A percentile compares a stretch with the other conserved stretches of the same genome.
These are phyloP conservation scores for Microchirus variegatus DNA, from an alignment of 2,797 vertebrate species.

Conservation along the genomic window DNA sequence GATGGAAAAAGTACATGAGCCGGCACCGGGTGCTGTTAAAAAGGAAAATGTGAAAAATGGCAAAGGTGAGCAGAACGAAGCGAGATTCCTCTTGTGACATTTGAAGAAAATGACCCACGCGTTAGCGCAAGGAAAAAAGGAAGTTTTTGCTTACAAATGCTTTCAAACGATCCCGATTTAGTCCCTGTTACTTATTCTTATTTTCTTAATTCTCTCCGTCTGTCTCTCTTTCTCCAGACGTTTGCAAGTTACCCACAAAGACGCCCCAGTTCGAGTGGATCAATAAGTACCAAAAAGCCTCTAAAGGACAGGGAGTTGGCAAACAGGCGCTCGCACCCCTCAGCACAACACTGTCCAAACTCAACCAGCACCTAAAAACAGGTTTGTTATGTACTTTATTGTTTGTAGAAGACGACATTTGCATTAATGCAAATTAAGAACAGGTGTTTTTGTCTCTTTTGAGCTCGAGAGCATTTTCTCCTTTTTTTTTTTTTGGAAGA, in stretches of 20 bases:
- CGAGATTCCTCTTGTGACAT: neutral
- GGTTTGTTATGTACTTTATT: constrained; percentile 62
- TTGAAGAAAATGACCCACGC: constrained; percentile 1
- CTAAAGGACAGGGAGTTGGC: constrained; percentile 43
- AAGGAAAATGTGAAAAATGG: constrained; percentile 49
- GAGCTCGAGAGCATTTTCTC: no score
- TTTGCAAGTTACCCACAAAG: constrained; percentile 73
- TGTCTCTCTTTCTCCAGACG: constrained; percentile 61
- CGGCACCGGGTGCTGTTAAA: constrained; percentile 27
- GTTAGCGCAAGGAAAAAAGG: neutral
- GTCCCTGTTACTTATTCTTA: neutral
- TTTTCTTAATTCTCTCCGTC: constrained; percentile 5
- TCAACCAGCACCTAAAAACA: constrained; percentile 68
- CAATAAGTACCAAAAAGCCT: constrained; percentile 71
- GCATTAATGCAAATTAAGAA: neutral
- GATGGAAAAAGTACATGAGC: constrained; percentile 57
- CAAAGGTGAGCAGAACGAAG: constrained; percentile 57
- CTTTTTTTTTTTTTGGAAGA: no score
- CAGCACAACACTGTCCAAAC: constrained; percentile 41
- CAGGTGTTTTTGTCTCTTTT: no score
- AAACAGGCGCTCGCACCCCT: constrained; percentile 53
- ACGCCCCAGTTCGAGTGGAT: constrained; percentile 83
- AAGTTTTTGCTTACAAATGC: no score
- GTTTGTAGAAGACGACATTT: neutral
- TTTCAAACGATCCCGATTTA: neutral